phyloP scores from a whole-genome alignment of 2,888 invertebrate species.

The Magallana nippona region DNA sequence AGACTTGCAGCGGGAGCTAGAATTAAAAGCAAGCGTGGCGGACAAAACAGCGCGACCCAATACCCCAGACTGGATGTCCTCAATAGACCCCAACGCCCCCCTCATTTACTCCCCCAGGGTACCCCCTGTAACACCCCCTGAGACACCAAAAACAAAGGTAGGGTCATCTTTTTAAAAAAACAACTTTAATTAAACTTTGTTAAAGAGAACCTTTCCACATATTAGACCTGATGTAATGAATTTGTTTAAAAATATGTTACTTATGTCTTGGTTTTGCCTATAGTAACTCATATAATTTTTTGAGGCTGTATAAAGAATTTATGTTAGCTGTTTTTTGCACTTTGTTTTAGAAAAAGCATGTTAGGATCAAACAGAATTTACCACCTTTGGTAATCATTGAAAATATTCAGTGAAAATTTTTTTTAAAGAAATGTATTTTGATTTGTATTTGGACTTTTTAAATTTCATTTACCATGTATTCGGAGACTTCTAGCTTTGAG shows the following conservation, averaged over 20 bases:
- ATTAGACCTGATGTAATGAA: no score
- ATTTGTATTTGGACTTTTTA: background rate
- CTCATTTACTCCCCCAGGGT: slow-evolving; percentile 62
- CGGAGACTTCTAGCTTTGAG: background rate
- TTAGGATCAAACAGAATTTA: slow-evolving; percentile 22
- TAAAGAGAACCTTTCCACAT: no score
- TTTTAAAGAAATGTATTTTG: background rate
- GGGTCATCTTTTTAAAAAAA: no score
- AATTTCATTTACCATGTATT: slow-evolving; percentile 6
- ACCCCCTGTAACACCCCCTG: slow-evolving; percentile 42
- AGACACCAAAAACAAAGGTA: slow-evolving; percentile 53
- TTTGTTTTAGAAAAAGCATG: slow-evolving; percentile 39
- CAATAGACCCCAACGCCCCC: slow-evolving; percentile 56
- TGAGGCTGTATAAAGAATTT: no score
- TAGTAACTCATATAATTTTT: background rate
- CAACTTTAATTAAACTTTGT: background rate
- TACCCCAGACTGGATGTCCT: slow-evolving; percentile 60
- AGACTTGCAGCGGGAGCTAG: slow-evolving; percentile 65
- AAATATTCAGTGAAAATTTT: background rate
- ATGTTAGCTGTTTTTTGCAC: background rate
- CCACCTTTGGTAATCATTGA: slow-evolving; percentile 8
- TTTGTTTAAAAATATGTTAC: no score
- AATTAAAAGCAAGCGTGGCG: slow-evolving; percentile 58
- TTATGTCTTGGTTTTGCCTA: no score
- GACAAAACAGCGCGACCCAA: slow-evolving; percentile 63